Conservation (phyloP, 1,140 invertebrate species). For the Panagrolaimus sp. region DNA sequence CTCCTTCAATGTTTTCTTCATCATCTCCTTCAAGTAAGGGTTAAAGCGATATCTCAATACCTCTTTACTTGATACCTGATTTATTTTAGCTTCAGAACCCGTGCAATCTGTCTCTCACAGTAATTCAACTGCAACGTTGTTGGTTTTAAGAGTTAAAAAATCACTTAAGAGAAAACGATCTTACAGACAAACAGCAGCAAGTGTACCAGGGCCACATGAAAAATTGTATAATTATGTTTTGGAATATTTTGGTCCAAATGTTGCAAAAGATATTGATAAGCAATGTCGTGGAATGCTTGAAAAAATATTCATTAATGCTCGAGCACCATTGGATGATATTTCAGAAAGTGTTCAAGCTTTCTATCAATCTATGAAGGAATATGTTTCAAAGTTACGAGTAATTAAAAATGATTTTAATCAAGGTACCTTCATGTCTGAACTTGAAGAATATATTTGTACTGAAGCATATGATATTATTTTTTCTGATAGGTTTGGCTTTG, state of each 20-base stretch:
- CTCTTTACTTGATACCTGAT: no score
- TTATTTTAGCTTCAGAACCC: background rate
- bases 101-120: background rate
- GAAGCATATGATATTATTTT: background rate
- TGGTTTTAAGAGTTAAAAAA: background rate
- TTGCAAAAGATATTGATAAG: constrained; percentile 38
- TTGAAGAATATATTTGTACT: constrained; percentile 11
- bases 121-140: background rate
- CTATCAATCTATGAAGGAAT: constrained; percentile 73
- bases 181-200: background rate
- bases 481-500: background rate
- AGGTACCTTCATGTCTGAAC: background rate
- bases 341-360: constrained; percentile 83
- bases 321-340: constrained; percentile 72
- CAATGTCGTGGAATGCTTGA: constrained; percentile 38
- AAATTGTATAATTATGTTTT: background rate
- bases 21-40: constrained; percentile 22
- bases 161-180: background rate
- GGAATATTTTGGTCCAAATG: constrained; percentile 21
- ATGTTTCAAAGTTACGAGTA: constrained; percentile 13
- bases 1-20: constrained; percentile 25
- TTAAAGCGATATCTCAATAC: background rate
- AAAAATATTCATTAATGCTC: constrained; percentile 36
- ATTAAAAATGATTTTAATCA: constrained; percentile 3
- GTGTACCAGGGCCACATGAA: background rate